These are phyloP conservation scores for Drosophila gunungcola DNA, from an alignment of 1,140 invertebrate species.

Conservation along the genomic window DNA sequence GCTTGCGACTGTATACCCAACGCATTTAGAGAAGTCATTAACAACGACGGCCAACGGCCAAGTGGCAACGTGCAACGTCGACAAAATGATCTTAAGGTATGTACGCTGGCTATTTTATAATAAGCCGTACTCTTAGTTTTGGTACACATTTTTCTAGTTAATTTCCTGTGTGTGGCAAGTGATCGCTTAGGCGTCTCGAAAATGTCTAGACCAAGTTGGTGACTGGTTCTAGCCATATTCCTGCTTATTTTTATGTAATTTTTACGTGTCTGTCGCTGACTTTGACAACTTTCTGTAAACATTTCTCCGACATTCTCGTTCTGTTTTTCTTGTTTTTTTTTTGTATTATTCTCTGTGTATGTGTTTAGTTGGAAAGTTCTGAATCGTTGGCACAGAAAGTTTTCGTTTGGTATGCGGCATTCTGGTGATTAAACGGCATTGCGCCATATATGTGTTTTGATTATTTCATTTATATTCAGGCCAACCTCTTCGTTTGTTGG, in stretches of 20 bases:
- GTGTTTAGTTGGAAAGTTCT: conserved; percentile 57
- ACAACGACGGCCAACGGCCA: conserved; percentile 57
- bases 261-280: conserved; percentile 33
- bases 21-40: conserved; percentile 76
- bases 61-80: conserved; percentile 71
- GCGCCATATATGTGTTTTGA: conserved; percentile 65
- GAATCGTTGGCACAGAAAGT: conserved; percentile 51
- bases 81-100: conserved; percentile 82
- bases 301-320: conserved; percentile 35
- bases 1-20: conserved; percentile 11
- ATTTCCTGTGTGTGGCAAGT: conserved; percentile 58
- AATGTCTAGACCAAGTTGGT: conserved; percentile 18
- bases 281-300: conserved; percentile 54
- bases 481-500: conserved; percentile 25
- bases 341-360: conserved; percentile 26
- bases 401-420: conserved; percentile 41
- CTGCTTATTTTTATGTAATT: conserved; percentile 59
- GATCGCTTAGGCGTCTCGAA: conserved; percentile 6
- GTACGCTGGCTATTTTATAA: conserved; percentile 63
- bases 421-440: conserved; percentile 48
- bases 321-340: conserved; percentile 19
- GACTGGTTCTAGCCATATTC: conserved; percentile 32
- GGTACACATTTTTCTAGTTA: conserved; percentile 59
- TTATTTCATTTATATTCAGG: conserved; percentile 71
- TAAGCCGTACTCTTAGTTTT: conserved; percentile 50